These are phyloP conservation scores for Calephelis nemesis DNA, from an alignment of 1,140 invertebrate genomes.

Conservation along the genomic window DNA sequence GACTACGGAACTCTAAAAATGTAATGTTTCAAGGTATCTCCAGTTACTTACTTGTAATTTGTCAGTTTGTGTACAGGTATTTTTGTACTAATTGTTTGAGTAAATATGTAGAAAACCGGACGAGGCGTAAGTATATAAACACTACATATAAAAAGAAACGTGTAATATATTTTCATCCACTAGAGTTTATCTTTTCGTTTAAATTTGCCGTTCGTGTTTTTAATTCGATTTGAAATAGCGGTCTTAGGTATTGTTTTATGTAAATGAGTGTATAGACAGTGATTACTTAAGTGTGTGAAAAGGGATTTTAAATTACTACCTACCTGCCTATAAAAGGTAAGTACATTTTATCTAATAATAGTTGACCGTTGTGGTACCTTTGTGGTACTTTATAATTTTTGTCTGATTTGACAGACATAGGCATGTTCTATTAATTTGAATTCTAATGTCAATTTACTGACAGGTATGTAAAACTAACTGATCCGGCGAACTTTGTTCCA, in stretches of 20 bases:
- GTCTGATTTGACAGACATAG: too few relatives aligned
- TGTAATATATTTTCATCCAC: not conserved
- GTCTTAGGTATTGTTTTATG: not conserved
- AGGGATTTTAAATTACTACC: not conserved
- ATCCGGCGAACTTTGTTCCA: too few relatives aligned
- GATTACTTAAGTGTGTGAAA: not conserved
- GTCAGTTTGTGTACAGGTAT: not conserved
- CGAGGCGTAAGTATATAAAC: not conserved
- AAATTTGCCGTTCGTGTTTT: not conserved
- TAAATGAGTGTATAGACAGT: not conserved
- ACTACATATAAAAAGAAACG: constrained; percentile 9
- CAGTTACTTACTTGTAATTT: not conserved
- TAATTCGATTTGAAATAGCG: not conserved
- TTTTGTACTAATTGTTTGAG: not conserved
- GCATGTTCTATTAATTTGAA: too few relatives aligned
- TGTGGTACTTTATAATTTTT: too few relatives aligned
- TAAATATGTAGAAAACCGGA: not conserved
- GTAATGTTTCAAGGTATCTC: not conserved
- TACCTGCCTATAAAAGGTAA: not conserved
- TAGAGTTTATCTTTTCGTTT: not conserved
- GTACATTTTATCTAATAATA: too few relatives aligned
- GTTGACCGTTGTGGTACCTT: too few relatives aligned
- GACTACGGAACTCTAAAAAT: not conserved
- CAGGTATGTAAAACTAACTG: too few relatives aligned
- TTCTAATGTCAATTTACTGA: too few relatives aligned